Percentiles rank a stretch among this genome's conserved stretches.
Conservation (phyloP, 2,888 invertebrate species). For the Apocheima hispidaria region DNA sequence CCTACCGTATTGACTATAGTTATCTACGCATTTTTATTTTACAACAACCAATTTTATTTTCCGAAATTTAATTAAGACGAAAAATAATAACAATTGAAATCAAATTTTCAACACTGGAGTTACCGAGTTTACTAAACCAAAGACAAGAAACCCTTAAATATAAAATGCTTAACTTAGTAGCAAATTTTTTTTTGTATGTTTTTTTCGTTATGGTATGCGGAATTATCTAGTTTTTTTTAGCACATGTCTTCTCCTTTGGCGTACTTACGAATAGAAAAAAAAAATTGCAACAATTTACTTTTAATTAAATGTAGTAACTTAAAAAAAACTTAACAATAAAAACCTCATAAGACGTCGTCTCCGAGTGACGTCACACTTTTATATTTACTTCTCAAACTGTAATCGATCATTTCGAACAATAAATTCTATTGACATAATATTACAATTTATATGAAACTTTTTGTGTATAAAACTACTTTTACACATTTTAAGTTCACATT, state of each 20-base stretch:
- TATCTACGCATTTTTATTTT: conserved; percentile 63
- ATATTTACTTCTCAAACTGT: too few species aligned
- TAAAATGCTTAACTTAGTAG: conserved; percentile 64
- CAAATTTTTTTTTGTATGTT: conserved; percentile 67
- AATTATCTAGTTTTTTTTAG: conserved; percentile 47
- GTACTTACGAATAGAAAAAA: conserved; percentile 73
- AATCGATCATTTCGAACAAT: background rate
- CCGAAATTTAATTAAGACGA: conserved; percentile 44
- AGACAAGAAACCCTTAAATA: conserved; percentile 49
- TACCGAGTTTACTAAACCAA: conserved; percentile 30
- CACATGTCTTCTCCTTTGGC: conserved; percentile 79
- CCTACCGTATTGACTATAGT: conserved; percentile 55
- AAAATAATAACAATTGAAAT: conserved; percentile 48
- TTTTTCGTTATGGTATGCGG: conserved; percentile 48
- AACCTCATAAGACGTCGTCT: conserved; percentile 56
- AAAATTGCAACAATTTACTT: conserved; percentile 72
- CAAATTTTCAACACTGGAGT: conserved; percentile 41
- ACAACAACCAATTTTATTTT: conserved; percentile 75
- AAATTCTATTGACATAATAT: background rate
- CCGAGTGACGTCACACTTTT: conserved; percentile 50
- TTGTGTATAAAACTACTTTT: too few species aligned
- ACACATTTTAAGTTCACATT: background rate
- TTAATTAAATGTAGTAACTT: conserved; percentile 59
- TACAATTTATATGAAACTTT: too few species aligned
- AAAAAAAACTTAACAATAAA: conserved; percentile 76